Conservation (phyloP, 2,113 vertebrate species). For the Albula goreensis region DNA sequence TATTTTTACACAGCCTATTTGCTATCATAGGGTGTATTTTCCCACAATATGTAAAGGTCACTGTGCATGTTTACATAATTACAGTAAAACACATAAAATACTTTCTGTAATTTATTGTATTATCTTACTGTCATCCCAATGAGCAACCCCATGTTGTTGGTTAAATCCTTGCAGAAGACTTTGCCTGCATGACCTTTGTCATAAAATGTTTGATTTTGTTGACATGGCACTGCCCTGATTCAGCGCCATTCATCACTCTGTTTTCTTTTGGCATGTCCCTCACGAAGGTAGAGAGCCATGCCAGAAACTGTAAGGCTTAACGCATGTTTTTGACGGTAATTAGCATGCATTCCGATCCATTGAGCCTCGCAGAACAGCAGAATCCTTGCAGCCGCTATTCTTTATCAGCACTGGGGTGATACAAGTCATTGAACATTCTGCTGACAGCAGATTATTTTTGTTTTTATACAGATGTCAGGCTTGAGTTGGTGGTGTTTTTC, state of each 20-base stretch:
- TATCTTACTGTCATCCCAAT: slow-evolving; percentile 55
- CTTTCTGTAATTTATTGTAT: slow-evolving; percentile 62
- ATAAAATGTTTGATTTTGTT: slow-evolving; percentile 71
- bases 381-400: slow-evolving; percentile 74
- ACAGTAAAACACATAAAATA: slow-evolving; percentile 59
- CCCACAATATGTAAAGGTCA: background rate
- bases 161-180: slow-evolving; percentile 63
- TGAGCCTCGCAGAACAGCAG: slow-evolving; percentile 81
- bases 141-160: slow-evolving; percentile 53
- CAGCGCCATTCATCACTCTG: slow-evolving; percentile 73
- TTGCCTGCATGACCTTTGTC: slow-evolving; percentile 58
- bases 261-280: slow-evolving; percentile 68
- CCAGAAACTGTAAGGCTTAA: slow-evolving; percentile 68
- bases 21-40: slow-evolving; percentile 31
- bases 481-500: slow-evolving; percentile 76
- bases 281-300: slow-evolving; percentile 65
- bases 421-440: slow-evolving; percentile 78
- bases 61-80: slow-evolving; percentile 34
- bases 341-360: slow-evolving; percentile 97
- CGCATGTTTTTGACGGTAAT: slow-evolving; percentile 83
- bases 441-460: slow-evolving; percentile 89
- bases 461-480: slow-evolving; percentile 82
- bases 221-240: slow-evolving; percentile 69
- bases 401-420: slow-evolving; percentile 73
- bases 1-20: background rate